These are phyloP conservation scores for Sebastes vulpes DNA, from an alignment of 2,797 vertebrate species.

Conservation along the genomic window DNA sequence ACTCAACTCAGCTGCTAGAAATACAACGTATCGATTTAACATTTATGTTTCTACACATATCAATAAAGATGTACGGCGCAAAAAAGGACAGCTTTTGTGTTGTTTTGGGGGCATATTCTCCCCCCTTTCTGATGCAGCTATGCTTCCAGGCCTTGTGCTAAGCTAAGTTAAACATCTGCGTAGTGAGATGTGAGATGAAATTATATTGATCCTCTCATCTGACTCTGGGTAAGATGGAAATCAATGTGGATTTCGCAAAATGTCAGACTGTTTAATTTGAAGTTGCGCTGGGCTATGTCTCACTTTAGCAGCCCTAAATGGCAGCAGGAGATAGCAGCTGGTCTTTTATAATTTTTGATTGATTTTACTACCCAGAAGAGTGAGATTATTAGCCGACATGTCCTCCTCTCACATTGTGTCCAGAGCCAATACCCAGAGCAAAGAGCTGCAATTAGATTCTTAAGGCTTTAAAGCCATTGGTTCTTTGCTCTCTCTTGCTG, in stretches of 20 bases:
- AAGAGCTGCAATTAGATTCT: background rate
- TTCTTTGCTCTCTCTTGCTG: background rate
- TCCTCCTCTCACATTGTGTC: background rate
- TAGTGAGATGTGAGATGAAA: constrained; percentile 19
- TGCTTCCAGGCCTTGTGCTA: background rate
- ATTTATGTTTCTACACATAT: background rate
- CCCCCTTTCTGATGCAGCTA: background rate
- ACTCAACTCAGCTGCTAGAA: background rate
- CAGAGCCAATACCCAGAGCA: background rate
- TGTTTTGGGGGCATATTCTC: background rate
- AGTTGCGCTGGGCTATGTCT: background rate
- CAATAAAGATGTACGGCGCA: background rate
- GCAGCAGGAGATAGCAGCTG: constrained; percentile 49
- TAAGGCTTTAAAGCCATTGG: background rate
- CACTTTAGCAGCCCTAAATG: constrained; percentile 19
- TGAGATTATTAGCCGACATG: constrained; percentile 3
- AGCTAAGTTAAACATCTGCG: constrained; percentile 1
- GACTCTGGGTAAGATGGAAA: constrained; percentile 32
- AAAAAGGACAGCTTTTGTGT: background rate
- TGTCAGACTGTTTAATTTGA: constrained; percentile 52
- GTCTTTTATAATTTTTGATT: constrained; percentile 29
- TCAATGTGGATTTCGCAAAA: constrained; percentile 49
- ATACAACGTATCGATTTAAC: background rate
- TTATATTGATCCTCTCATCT: constrained; percentile 44
- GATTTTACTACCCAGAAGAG: constrained; percentile 29